Base-by-base conservation (phyloP, 2,113 vertebrate genomes). In the Melanerpes aurifrons region DNA sequence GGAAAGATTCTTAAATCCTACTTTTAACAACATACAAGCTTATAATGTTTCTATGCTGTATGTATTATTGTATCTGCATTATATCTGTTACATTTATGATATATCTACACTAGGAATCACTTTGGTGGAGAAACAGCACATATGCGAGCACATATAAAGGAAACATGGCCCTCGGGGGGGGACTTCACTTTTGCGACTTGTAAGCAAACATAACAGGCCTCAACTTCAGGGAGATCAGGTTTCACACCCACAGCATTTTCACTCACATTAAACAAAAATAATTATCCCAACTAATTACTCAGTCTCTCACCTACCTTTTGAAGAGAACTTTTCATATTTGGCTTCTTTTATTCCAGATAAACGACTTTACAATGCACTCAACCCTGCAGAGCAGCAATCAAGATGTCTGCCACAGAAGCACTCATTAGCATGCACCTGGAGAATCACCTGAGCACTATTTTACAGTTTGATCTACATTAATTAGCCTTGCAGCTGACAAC, bases 101-200 rank as follows among this genome's bases (percentile, higher is more conserved):
- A 53, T 40, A 50, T 3, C 7, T 24, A 37, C 32, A 58, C 4
- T 8, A 64, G 22, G 11, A 92, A 66, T 45, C 6, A 13, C 4
- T 56, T 73, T 9, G 24, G n/a, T 32, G 50, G 31, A 62, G 40
- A 50, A 81, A 56, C 7, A 29, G 26, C 3, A 48, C 0, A 0
- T 13, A 10, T 2, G 5, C 25, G 56, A 48, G 50, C 5, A 14
- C 6, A 7, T 0, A 1, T 3, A 20, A 78, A 12, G 5, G 57
- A 19, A 82, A 64, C 1, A 7, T 1, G 3, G 4, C 48, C 54
- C 14, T 26, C 8, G 2, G 25, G 10, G 3, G 13, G 3, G 5
- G 18, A 66, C 7, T 21, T 54, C 47, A 70, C 2, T 29, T 72
- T 50, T 69, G 40, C 81, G 4, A 50, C 10, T 72, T 48, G 7